Percentiles rank a stretch among this genome's conserved stretches.
Evolutionary conservation across 2,113 vertebrate genomes (phyloP).

Genomic region (Plecturocebus donacophilus): DNA sequence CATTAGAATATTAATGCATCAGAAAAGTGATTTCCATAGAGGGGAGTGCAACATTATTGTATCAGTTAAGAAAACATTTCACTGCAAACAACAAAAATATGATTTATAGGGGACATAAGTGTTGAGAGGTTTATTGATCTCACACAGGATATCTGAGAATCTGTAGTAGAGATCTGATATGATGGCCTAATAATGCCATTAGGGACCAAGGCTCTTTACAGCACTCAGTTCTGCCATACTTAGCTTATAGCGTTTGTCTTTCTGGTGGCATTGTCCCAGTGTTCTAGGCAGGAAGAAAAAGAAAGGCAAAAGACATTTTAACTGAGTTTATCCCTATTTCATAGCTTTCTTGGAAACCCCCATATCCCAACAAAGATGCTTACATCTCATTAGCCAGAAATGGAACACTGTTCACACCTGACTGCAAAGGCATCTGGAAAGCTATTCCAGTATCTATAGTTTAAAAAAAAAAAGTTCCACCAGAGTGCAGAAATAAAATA

Average conservation of each 20-base stretch:
- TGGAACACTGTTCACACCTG: neutral
- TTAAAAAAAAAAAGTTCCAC: neutral
- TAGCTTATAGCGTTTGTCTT: neutral
- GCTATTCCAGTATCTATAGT: neutral
- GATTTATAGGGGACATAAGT: neutral
- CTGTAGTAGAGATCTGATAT: too few relatives aligned
- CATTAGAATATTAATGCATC: neutral
- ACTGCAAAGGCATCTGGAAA: neutral
- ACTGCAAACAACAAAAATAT: neutral
- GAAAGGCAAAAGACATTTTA: neutral
- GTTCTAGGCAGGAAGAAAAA: neutral
- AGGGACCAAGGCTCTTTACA: neutral
- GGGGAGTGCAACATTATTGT: neutral
- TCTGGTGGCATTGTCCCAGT: neutral
- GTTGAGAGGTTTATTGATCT: neutral
- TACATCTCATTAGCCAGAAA: neutral
- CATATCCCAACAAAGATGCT: neutral
- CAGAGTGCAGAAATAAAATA: neutral
- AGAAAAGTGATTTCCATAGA: neutral
- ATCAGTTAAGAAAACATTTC: neutral
- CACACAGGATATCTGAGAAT: neutral
- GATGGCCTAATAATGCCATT: neutral
- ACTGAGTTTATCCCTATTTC: neutral
- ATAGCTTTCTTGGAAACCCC: neutral
- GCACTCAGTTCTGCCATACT: neutral